Evolutionary conservation across 2,797 vertebrate species (phyloP).

Genomic region (Gymnopithys bicolor): DNA sequence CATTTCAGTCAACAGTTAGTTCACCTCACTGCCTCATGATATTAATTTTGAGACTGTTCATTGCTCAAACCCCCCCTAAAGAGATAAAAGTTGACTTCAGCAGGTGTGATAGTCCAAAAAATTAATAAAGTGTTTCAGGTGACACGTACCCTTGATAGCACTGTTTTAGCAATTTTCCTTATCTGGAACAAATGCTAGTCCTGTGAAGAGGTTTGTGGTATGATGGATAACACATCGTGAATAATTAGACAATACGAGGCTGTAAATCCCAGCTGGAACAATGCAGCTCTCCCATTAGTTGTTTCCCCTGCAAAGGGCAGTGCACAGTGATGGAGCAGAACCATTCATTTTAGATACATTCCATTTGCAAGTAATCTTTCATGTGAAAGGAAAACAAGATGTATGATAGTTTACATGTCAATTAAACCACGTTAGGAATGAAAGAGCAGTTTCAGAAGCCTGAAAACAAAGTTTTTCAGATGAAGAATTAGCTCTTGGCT

Average conservation of each 20-base stretch:
- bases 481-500: conserved; percentile 44
- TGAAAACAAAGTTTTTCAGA: conserved; percentile 21
- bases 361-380: conserved; percentile 62
- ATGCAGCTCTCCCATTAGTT: conserved; percentile 40
- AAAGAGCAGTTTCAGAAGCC: conserved; percentile 41
- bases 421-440: conserved; percentile 42
- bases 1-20: background rate
- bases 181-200: background rate
- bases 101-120: background rate
- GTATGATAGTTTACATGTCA: conserved; percentile 48
- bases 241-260: conserved; percentile 66
- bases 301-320: conserved; percentile 64
- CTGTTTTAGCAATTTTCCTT: background rate
- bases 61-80: background rate
- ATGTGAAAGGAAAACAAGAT: conserved; percentile 64
- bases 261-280: conserved; percentile 61
- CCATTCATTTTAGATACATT: conserved; percentile 56
- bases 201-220: conserved; percentile 30
- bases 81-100: background rate
- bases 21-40: background rate
- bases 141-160: background rate
- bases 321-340: conserved; percentile 45
- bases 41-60: background rate
- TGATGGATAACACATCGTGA: conserved; percentile 54
- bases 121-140: background rate